Conservation (phyloP, 2,888 invertebrate genomes). For the Neria commutata region DNA sequence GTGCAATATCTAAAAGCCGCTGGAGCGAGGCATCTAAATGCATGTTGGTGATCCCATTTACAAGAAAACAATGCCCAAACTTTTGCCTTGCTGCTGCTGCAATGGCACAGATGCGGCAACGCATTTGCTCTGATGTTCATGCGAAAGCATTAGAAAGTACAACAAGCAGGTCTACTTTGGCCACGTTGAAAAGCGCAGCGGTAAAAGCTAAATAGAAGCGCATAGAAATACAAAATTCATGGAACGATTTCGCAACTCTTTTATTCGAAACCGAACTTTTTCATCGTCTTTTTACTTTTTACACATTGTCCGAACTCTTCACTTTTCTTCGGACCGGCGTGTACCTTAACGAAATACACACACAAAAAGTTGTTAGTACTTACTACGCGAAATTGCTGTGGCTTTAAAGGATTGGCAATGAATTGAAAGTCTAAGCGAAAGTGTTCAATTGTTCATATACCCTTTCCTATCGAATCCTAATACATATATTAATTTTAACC, state of each 20-base stretch:
- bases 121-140: background rate
- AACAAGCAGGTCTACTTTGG: background rate
- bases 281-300: too few relatives aligned
- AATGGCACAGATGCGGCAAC: background rate
- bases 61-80: conserved; percentile 26
- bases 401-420: too few relatives aligned
- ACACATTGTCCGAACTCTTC: too few relatives aligned
- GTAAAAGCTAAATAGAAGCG: background rate
- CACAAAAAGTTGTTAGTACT: too few relatives aligned
- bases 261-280: too few relatives aligned
- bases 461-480: too few relatives aligned
- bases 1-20: background rate
- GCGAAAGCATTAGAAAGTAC: background rate
- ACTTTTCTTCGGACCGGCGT: too few relatives aligned
- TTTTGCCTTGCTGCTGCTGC: conserved; percentile 21
- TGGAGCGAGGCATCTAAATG: conserved; percentile 5
- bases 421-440: too few relatives aligned
- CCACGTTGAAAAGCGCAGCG: background rate
- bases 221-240: background rate
- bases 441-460: too few relatives aligned
- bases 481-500: too few relatives aligned
- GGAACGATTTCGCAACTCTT: background rate
- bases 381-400: too few relatives aligned
- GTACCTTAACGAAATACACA: too few relatives aligned
- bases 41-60: conserved; percentile 22